Percentiles rank a stretch among this genome's conserved stretches.
phyloP scores from a whole-genome alignment of 2,113 vertebrate genomes.

The Pelecanus crispus region DNA sequence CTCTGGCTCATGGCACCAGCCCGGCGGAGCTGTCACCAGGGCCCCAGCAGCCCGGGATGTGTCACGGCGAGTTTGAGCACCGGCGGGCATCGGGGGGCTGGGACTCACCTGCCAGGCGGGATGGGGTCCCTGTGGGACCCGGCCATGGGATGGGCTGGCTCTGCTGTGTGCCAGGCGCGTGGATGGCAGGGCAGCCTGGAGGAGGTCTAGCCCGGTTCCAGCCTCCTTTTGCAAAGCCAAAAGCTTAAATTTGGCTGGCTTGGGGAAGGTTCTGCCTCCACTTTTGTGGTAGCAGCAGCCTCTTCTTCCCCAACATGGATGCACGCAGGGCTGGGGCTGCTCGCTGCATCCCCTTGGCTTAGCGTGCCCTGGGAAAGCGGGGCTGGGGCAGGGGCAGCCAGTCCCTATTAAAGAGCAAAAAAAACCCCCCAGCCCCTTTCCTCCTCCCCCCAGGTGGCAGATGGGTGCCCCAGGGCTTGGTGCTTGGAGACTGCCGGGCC shows the following conservation, averaged over 20 bases:
- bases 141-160: not conserved
- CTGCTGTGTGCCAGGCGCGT: accelerated
- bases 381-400: not conserved
- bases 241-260: not conserved
- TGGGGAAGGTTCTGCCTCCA: not conserved
- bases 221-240: not conserved
- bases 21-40: not conserved
- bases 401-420: not conserved
- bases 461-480: not conserved
- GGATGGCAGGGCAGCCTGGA: not conserved
- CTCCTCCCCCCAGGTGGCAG: accelerated
- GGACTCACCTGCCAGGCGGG: not conserved
- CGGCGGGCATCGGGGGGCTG: accelerated
- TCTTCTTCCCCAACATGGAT: not conserved
- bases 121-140: not conserved
- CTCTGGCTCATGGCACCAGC: not conserved
- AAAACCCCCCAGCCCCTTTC: not conserved
- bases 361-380: accelerated
- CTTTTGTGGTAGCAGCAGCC: not conserved
- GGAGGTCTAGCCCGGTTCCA: not conserved
- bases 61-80: accelerated
- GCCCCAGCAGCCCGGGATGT: not conserved
- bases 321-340: not conserved
- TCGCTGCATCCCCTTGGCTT: accelerated
- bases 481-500: not conserved